These are phyloP conservation scores for Pachyrhynchus sulphureomaculatus DNA, from an alignment of 1,140 invertebrate genomes.

Conservation along the genomic window DNA sequence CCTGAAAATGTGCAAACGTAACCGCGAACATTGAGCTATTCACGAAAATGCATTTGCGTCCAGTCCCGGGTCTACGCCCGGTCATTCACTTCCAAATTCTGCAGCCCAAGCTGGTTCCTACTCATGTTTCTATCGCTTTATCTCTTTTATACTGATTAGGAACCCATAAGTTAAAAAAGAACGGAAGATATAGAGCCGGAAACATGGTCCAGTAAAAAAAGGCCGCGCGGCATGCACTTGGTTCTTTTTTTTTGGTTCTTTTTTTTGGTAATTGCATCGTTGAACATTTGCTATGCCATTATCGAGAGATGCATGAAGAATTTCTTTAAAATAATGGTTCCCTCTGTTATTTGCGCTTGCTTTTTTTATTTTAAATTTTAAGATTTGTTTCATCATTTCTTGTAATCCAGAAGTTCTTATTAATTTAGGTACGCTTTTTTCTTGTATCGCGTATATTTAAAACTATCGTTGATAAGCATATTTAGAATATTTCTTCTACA, in stretches of 20 bases:
- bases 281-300: slow-evolving; percentile 28
- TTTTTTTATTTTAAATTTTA: background rate
- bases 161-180: slow-evolving; percentile 15
- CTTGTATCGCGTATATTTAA: too few relatives aligned
- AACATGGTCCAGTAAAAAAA: slow-evolving; percentile 40
- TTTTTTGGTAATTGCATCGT: slow-evolving; percentile 28
- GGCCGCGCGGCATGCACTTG: background rate
- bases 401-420: too few relatives aligned
- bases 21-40: slow-evolving; percentile 27
- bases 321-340: slow-evolving; percentile 26
- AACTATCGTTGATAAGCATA: too few relatives aligned
- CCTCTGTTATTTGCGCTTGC: background rate
- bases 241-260: slow-evolving; percentile 8
- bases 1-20: slow-evolving; percentile 8
- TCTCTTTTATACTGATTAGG: slow-evolving; percentile 9
- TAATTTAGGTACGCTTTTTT: too few relatives aligned
- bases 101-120: slow-evolving; percentile 29
- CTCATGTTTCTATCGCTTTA: slow-evolving; percentile 21
- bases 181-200: slow-evolving; percentile 33
- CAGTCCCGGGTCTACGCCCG: slow-evolving; percentile 40
- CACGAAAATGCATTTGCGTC: slow-evolving; percentile 35
- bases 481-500: too few relatives aligned
- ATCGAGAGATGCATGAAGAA: slow-evolving; percentile 20
- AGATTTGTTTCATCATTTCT: too few relatives aligned
- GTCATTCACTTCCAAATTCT: slow-evolving; percentile 44